A percentile compares a stretch with the other conserved stretches of the same genome.
Conservation (phyloP, 1,140 invertebrate species). For the Antheraea mylitta region DNA sequence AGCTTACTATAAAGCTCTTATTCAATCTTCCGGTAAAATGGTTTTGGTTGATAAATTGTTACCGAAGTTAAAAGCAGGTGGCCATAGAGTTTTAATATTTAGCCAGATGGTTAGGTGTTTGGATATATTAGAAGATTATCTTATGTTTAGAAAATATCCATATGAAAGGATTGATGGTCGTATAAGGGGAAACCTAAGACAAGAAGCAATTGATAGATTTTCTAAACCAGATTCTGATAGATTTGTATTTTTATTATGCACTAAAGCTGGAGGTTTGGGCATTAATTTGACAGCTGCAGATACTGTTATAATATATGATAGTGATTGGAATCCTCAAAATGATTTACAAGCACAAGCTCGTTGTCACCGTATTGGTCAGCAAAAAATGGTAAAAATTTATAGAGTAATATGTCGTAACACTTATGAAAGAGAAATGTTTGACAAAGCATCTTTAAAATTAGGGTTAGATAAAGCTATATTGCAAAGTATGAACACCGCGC, state of each 20-base stretch:
- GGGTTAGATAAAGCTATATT: slow-evolving; percentile 99
- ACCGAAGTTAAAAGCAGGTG: slow-evolving; percentile 96
- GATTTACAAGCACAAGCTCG: slow-evolving; percentile 99
- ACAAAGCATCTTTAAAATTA: slow-evolving; percentile 98
- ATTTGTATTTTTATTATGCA: slow-evolving; percentile 98
- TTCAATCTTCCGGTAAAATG: slow-evolving; percentile 98
- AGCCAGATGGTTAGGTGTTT: slow-evolving; percentile 99
- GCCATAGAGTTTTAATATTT: slow-evolving; percentile 98
- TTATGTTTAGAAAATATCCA: slow-evolving; percentile 96
- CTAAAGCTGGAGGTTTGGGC: slow-evolving; percentile 98
- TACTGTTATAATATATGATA: slow-evolving; percentile 99
- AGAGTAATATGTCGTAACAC: slow-evolving; percentile 97
- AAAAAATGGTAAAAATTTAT: slow-evolving; percentile 99
- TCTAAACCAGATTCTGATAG: slow-evolving; percentile 98
- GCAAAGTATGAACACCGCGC: slow-evolving; percentile 97
- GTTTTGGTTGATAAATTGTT: slow-evolving; percentile 99
- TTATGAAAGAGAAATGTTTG: slow-evolving; percentile 99
- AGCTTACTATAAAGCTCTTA: slow-evolving; percentile 92
- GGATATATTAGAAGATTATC: slow-evolving; percentile 98
- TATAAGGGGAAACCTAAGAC: slow-evolving; percentile 97
- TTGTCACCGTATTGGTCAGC: slow-evolving; percentile 99
- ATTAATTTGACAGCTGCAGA: slow-evolving; percentile 99
- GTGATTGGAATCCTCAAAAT: slow-evolving; percentile 99
- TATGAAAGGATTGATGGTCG: slow-evolving; percentile 99
- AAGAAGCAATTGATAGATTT: slow-evolving; percentile 99